Evolutionary conservation across 2,113 vertebrate genomes (phyloP), one percentile per base, ranked within the genome.

Genomic region (Lanius ludovicianus): DNA sequence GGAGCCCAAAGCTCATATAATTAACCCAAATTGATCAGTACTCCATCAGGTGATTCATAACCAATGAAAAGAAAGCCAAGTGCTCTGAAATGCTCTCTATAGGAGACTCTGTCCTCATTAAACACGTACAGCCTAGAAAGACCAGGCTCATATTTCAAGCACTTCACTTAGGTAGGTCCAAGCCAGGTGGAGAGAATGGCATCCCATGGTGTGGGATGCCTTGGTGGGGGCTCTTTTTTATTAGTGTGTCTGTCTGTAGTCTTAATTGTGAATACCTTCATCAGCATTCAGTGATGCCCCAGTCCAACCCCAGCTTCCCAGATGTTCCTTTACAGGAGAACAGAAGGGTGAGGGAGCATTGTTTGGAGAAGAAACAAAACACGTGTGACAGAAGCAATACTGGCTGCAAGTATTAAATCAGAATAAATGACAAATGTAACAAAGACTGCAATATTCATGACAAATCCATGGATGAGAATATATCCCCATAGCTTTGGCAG

Each of bases 401-500:
- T 59, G 68, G 42, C 50, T 85, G 59, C 42, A 59, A 41, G 12
- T 55, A 27, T 57, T 79, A 68, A 33, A 85, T 65, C 4, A 5
- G 33, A 85, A 47, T 55, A 68, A 87, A 73, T 71, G 57, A 56
- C 73, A 47, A 64, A 30, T 39, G 10, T n/a, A 74, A 96, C 69
- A 75, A 75, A 82, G 67, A 47, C 59, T 77, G 47, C 42, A 80
- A 70, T 70, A 76, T 31, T 80, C 33, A 70, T 9, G 7, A 86
- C 71, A 94, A 84, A 92, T 70, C 60, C 73, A 56, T 59, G 60
- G 68, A 92, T 80, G 68, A 88, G 55, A 89, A 35, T 62, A 90
- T 67, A 41, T 93, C 79, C 92, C 92, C 88, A 84, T 22, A 92
- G 90, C 63, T 88, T 62, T 67, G 47, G 88, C 83, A 92, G 90